phyloP scores from a whole-genome alignment of 1,140 invertebrate genomes.

The Zaprionus nigranus region DNA sequence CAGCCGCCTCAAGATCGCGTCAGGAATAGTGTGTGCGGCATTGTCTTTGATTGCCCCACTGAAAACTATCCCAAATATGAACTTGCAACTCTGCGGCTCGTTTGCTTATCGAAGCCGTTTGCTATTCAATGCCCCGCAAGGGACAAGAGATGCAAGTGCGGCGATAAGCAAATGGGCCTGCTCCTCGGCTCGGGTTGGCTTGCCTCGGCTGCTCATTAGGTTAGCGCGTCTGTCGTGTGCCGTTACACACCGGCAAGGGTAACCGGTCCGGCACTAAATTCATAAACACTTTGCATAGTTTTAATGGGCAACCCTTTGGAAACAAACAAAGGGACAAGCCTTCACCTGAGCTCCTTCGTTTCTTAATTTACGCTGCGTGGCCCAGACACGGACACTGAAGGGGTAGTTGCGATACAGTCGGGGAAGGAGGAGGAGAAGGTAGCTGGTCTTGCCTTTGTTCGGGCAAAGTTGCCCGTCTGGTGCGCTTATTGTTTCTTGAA shows the following conservation, averaged over 20 bases:
- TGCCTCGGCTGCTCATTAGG: constrained; percentile 69
- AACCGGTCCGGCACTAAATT: constrained; percentile 68
- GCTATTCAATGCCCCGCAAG: constrained; percentile 58
- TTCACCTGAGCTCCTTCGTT: constrained; percentile 44
- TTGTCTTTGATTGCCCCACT: constrained; percentile 76
- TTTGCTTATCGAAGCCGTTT: constrained; percentile 75
- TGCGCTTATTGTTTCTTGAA: constrained; percentile 69
- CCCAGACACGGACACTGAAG: constrained; percentile 16
- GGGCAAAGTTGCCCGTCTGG: constrained; percentile 35
- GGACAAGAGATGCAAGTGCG: constrained; percentile 64
- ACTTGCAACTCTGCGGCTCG: constrained; percentile 16
- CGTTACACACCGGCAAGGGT: constrained; percentile 12
- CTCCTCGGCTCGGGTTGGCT: constrained; percentile 52
- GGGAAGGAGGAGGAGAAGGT: neutral
- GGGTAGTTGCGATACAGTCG: neutral
- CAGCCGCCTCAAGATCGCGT: constrained; percentile 50
- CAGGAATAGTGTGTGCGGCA: constrained; percentile 26
- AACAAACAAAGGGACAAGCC: constrained; percentile 63
- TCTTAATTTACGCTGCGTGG: constrained; percentile 76
- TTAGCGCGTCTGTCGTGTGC: constrained; percentile 14
- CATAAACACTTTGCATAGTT: constrained; percentile 82
- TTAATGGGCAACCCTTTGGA: constrained; percentile 58
- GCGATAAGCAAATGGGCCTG: constrained; percentile 77
- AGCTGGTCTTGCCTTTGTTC: constrained; percentile 48
- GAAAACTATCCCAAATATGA: constrained; percentile 51